These are phyloP conservation scores for Drosophila gunungcola DNA, from an alignment of 1,140 invertebrate genomes.

Conservation along the genomic window DNA sequence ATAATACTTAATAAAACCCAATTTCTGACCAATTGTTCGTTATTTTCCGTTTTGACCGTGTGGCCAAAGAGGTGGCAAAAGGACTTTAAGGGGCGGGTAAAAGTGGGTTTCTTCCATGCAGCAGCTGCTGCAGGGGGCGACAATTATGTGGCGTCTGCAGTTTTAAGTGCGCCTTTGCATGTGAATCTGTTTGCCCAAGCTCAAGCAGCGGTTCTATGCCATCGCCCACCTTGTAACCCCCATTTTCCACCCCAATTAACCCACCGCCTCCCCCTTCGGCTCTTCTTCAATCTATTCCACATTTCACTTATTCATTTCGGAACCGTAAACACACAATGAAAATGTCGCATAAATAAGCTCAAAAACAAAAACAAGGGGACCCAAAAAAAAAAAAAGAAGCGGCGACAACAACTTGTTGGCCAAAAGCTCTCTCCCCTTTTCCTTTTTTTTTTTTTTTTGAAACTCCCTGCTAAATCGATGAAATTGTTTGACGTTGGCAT, in stretches of 20 bases:
- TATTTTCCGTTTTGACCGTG: background rate
- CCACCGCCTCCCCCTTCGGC: background rate
- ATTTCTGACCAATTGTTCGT: background rate
- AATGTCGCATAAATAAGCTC: constrained; percentile 78
- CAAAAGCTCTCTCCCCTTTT: constrained; percentile 15
- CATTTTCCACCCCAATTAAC: background rate
- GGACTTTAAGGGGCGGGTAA: background rate
- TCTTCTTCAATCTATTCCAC: constrained; percentile 51
- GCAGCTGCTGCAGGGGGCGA: constrained; percentile 37
- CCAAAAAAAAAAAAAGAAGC: constrained; percentile 5
- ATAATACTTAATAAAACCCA: background rate
- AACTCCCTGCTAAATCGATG: constrained; percentile 62
- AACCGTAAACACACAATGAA: constrained; percentile 77
- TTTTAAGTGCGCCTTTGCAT: constrained; percentile 82
- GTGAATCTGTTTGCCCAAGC: constrained; percentile 66
- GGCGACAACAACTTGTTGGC: constrained; percentile 75
- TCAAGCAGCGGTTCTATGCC: constrained; percentile 13
- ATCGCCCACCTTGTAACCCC: background rate
- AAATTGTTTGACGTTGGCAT: constrained; percentile 67
- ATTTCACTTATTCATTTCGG: constrained; percentile 52
- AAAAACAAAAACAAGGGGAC: constrained; percentile 12
- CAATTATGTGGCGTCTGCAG: constrained; percentile 81
- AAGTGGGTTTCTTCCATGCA: background rate
- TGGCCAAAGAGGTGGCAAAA: background rate
- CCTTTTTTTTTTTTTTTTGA: background rate